A percentile compares a stretch with the other conserved stretches of the same genome.
phyloP scores from a whole-genome alignment of 2,797 vertebrate genomes.

The Margarornis squamiger region DNA sequence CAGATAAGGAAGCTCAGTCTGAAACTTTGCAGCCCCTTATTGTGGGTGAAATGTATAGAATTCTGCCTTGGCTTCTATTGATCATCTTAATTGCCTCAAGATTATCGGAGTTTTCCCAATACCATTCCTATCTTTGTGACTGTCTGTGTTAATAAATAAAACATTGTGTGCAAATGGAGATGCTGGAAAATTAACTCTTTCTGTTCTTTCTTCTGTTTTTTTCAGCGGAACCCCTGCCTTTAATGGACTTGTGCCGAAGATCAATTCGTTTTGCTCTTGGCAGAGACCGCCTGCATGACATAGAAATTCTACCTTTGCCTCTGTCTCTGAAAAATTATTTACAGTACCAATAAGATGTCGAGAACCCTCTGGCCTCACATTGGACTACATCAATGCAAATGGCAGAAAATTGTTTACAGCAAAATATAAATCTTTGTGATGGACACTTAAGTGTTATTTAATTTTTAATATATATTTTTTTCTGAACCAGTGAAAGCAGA shows the following conservation, averaged over 20 bases:
- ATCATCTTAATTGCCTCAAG: background rate
- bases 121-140: background rate
- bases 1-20: background rate
- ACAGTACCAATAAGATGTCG: conserved; percentile 88
- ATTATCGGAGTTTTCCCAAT: background rate
- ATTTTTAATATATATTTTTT: conserved; percentile 76
- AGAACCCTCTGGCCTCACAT: conserved; percentile 39
- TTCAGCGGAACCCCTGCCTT: conserved; percentile 93
- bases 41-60: background rate
- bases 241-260: conserved; percentile 96
- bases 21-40: background rate
- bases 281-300: conserved; percentile 90
- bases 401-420: conserved; percentile 79
- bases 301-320: conserved; percentile 91
- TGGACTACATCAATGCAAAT: conserved; percentile 74
- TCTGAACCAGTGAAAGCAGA: conserved; percentile 53
- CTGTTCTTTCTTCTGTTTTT: background rate
- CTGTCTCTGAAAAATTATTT: conserved; percentile 97
- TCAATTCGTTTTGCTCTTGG: conserved; percentile 91
- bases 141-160: background rate
- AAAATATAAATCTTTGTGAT: conserved; percentile 68
- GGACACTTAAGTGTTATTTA: conserved; percentile 78
- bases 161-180: background rate
- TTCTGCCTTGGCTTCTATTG: background rate
- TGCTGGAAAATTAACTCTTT: conserved; percentile 12